Evolutionary conservation across 92 coral and sea anemone genomes (phyloP).

Genomic region (Bergia sp.): DNA sequence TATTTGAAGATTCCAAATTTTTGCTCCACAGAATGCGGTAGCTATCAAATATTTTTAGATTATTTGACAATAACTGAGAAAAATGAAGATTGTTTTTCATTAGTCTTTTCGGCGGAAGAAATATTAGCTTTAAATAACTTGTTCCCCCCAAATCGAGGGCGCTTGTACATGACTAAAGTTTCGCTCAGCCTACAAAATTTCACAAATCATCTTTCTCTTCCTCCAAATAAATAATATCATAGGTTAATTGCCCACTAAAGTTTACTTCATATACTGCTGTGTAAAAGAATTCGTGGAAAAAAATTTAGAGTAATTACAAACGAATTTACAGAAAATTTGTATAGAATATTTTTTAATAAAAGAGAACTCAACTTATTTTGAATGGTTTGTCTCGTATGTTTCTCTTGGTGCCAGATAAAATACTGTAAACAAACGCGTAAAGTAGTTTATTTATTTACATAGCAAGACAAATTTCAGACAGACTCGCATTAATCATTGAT

Average conservation of each 20-base stretch:
- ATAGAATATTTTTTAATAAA: constrained; percentile 8
- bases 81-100: not conserved
- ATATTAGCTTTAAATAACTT: too few relatives aligned
- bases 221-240: not conserved
- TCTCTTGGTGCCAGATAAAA: too few relatives aligned
- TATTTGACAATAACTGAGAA: not conserved
- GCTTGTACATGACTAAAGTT: not conserved
- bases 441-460: too few relatives aligned
- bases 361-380: not conserved
- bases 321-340: not conserved
- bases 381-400: not conserved
- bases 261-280: not conserved
- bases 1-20: too few relatives aligned
- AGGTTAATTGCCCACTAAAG: not conserved
- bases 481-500: too few relatives aligned
- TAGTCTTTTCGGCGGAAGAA: not conserved
- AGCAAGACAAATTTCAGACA: too few relatives aligned
- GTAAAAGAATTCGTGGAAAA: not conserved
- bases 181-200: too few relatives aligned
- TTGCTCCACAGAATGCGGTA: too few relatives aligned
- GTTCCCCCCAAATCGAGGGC: not conserved
- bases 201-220: not conserved
- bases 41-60: not conserved
- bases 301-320: not conserved
- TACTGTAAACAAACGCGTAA: too few relatives aligned